Percentiles rank a stretch among this genome's conserved stretches.
phyloP scores from a whole-genome alignment of 2,113 vertebrate species.

The Nothoprocta perdicaria region DNA sequence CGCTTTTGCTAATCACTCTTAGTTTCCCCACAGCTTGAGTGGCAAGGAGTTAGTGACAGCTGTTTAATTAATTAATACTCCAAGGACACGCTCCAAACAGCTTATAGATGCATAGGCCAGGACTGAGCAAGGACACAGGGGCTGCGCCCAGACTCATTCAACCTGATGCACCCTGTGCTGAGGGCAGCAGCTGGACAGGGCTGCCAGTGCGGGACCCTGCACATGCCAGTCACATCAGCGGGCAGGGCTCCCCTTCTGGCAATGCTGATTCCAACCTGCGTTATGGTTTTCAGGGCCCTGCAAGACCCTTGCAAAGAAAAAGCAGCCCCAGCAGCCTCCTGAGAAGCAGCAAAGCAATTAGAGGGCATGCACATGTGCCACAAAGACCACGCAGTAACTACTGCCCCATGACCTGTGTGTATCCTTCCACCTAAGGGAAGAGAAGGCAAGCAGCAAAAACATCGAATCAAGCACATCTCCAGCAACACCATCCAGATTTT shows the following conservation, averaged over 20 bases:
- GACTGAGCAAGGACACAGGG: neutral
- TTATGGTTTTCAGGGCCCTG: neutral
- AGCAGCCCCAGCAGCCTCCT: neutral
- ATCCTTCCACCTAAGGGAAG: slow-evolving; percentile 18
- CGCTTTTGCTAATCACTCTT: neutral
- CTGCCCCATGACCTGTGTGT: fast-evolving
- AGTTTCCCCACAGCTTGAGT: neutral
- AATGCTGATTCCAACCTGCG: neutral
- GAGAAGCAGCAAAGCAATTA: slow-evolving; percentile 15
- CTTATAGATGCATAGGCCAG: neutral
- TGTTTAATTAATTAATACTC: slow-evolving; percentile 43
- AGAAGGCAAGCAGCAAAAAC: neutral
- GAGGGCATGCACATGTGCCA: neutral
- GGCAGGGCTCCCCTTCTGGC: neutral
- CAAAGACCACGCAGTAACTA: neutral
- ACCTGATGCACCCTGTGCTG: neutral
- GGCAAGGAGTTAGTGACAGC: neutral
- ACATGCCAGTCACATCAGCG: neutral
- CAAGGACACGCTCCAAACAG: neutral
- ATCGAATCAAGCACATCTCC: slow-evolving; percentile 17
- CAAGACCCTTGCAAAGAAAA: neutral
- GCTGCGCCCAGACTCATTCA: neutral
- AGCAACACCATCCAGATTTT: slow-evolving; percentile 27
- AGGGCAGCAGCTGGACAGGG: neutral
- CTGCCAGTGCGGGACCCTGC: neutral